These are phyloP conservation scores for Camponotus floridanus DNA, from an alignment of 1,140 invertebrate genomes.

Conservation along the genomic window DNA sequence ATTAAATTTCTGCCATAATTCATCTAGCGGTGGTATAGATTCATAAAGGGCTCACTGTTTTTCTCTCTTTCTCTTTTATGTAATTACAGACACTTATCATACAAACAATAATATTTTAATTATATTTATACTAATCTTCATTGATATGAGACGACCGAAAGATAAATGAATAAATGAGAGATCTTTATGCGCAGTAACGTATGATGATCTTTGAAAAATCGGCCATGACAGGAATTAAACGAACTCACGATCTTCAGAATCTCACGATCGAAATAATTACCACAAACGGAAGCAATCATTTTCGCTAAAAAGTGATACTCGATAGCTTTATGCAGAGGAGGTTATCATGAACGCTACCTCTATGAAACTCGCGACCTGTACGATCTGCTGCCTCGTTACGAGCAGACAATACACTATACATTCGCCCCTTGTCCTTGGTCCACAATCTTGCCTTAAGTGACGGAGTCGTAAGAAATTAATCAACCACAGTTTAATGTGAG, in stretches of 20 bases:
- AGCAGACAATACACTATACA: slow-evolving; percentile 40
- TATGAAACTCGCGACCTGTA: slow-evolving; percentile 41
- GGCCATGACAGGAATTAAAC: background rate
- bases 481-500: too few relatives aligned
- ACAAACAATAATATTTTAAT: slow-evolving; percentile 9
- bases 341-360: background rate
- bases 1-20: slow-evolving; percentile 63
- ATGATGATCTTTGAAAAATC: background rate
- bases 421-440: too few relatives aligned
- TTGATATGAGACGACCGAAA: background rate
- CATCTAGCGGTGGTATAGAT: slow-evolving; percentile 61
- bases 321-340: slow-evolving; percentile 35
- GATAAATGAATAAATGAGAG: background rate
- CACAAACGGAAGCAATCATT: slow-evolving; percentile 10
- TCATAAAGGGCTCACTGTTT: slow-evolving; percentile 26
- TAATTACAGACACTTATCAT: background rate
- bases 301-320: slow-evolving; percentile 52
- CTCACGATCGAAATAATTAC: background rate
- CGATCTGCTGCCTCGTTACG: slow-evolving; percentile 66
- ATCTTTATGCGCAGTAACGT: background rate
- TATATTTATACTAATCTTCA: too few relatives aligned
- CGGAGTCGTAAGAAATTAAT: too few relatives aligned
- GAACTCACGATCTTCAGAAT: slow-evolving; percentile 13
- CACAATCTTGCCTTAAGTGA: too few relatives aligned
- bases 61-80: background rate